phyloP scores from a whole-genome alignment of 2,888 invertebrate genomes.

The Drosophila vallismaia region DNA sequence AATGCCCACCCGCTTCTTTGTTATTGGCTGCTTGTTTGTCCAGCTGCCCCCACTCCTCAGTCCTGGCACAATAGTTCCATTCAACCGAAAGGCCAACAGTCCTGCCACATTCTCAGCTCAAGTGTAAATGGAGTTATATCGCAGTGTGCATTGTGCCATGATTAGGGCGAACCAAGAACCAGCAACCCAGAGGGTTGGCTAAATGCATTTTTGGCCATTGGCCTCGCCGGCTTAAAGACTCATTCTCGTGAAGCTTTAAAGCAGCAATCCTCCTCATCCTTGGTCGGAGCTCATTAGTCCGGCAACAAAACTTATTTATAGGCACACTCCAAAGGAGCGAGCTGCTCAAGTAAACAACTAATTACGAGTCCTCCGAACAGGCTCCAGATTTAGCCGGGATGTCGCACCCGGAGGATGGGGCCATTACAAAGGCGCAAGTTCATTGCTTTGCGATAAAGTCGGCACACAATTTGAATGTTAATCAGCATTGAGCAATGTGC shows the following conservation, averaged over 20 bases:
- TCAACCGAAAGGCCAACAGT: conserved; percentile 73
- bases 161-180: conserved; percentile 19
- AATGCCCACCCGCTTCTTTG: conserved; percentile 47
- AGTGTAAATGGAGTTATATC: conserved; percentile 56
- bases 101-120: conserved; percentile 45
- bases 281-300: conserved; percentile 58
- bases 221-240: conserved; percentile 49
- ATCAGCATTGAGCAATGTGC: conserved; percentile 50
- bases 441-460: conserved; percentile 79
- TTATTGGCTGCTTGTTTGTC: conserved; percentile 68
- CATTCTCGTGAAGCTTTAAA: conserved; percentile 3
- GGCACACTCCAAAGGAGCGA: conserved; percentile 28
- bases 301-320: conserved; percentile 64
- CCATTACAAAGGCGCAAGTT: conserved; percentile 72
- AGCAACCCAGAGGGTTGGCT: neutral
- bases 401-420: conserved; percentile 27
- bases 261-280: conserved; percentile 2
- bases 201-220: conserved; percentile 60
- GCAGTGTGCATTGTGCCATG: conserved; percentile 34
- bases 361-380: conserved; percentile 47
- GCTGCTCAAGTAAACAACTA: conserved; percentile 72
- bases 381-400: conserved; percentile 11
- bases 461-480: conserved; percentile 79
- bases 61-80: conserved; percentile 63
- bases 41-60: conserved; percentile 25